phyloP scores from a whole-genome alignment of 2,888 invertebrate genomes.

The Diarsia brunnea region DNA sequence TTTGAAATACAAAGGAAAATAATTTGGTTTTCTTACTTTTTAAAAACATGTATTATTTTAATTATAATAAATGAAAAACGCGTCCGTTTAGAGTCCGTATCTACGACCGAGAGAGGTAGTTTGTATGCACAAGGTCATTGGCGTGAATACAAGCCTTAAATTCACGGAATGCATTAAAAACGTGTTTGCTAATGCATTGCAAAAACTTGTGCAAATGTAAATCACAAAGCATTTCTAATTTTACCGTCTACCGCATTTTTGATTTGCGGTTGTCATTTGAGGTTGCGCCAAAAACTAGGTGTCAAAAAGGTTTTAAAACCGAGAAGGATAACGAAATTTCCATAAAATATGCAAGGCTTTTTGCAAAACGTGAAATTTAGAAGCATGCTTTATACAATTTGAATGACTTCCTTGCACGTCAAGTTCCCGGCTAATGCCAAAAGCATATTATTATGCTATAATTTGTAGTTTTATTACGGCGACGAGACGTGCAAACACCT shows the following conservation, averaged over 20 bases:
- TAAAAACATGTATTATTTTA: too few species aligned
- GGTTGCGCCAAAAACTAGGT: slow-evolving; percentile 35
- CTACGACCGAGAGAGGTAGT: too few species aligned
- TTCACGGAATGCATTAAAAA: slow-evolving; percentile 34
- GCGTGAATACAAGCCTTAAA: too few species aligned
- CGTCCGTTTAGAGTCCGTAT: too few species aligned
- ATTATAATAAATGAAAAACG: too few species aligned
- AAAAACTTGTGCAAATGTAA: slow-evolving; percentile 35
- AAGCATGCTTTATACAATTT: slow-evolving; percentile 22
- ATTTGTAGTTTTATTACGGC: not conserved
- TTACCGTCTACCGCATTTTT: slow-evolving; percentile 33
- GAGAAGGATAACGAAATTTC: slow-evolving; percentile 10
- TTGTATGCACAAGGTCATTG: too few species aligned
- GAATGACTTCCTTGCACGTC: slow-evolving; percentile 12
- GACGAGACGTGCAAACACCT: not conserved
- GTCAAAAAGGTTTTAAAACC: slow-evolving; percentile 35
- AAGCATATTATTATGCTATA: slow-evolving; percentile 14
- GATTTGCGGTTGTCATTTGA: slow-evolving; percentile 42
- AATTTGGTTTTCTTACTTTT: too few species aligned
- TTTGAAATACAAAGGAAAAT: too few species aligned
- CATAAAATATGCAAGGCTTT: slow-evolving; percentile 39
- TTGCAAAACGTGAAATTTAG: slow-evolving; percentile 24
- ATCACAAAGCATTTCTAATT: slow-evolving; percentile 39
- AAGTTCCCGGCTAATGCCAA: not conserved
- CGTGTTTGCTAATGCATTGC: slow-evolving; percentile 39